Percentiles rank a stretch among this genome's conserved stretches.
Conservation (phyloP, 2,113 vertebrate genomes). For the Patagioenas fasciata region DNA sequence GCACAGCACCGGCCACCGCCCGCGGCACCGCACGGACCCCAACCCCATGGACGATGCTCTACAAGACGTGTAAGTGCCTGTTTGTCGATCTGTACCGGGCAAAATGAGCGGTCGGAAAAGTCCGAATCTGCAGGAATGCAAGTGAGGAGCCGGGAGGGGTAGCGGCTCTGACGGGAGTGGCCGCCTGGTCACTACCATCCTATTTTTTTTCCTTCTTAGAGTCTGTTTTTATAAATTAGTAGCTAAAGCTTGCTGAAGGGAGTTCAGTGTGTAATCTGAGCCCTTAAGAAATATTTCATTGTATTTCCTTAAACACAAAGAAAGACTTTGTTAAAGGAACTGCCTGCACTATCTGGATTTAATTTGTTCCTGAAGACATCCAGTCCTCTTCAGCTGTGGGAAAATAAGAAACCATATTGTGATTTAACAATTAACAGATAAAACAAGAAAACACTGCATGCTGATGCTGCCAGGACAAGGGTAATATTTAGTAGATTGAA, state of each 20-base stretch:
- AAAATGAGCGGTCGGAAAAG: neutral
- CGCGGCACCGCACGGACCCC: neutral
- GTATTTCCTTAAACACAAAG: slow-evolving; percentile 7
- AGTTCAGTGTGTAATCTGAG: neutral
- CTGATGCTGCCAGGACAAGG: neutral
- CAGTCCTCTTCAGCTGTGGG: neutral
- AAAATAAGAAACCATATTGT: neutral
- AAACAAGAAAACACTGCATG: neutral
- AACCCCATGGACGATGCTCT: slow-evolving; percentile 44
- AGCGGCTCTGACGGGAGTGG: neutral
- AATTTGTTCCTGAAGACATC: neutral
- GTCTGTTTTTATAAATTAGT: neutral
- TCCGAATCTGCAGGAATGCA: neutral
- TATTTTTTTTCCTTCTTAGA: neutral
- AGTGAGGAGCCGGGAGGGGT: neutral
- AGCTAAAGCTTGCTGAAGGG: neutral
- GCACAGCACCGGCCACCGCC: neutral
- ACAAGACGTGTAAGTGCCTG: slow-evolving; percentile 47
- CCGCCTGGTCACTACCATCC: neutral
- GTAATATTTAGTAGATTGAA: neutral
- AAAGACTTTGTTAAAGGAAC: neutral
- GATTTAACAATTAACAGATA: neutral
- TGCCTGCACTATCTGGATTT: neutral
- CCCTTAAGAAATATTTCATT: neutral
- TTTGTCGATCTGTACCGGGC: neutral